Evolutionary conservation across 2,888 invertebrate species (phyloP).

Genomic region (Xylophagus ater): DNA sequence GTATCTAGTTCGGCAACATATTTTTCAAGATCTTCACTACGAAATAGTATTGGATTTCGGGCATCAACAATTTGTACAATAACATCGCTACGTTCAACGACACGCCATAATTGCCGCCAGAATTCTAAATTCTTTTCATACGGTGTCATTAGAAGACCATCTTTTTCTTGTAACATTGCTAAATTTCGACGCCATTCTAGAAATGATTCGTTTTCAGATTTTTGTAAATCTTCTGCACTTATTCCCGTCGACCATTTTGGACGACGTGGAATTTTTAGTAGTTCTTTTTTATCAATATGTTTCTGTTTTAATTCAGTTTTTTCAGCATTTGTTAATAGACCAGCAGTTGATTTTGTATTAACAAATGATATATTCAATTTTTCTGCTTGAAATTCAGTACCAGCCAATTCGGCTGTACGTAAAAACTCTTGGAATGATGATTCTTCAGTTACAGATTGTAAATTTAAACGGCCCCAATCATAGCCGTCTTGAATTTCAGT

Average conservation of each 20-base stretch:
- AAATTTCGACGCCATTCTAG: slow-evolving; percentile 82
- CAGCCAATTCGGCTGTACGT: slow-evolving; percentile 87
- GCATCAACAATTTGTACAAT: slow-evolving; percentile 93
- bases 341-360: slow-evolving; percentile 48
- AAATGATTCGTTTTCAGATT: slow-evolving; percentile 71
- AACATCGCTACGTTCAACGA: slow-evolving; percentile 91
- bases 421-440: slow-evolving; percentile 94
- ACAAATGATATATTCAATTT: slow-evolving; percentile 74
- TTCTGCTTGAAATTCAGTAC: slow-evolving; percentile 86
- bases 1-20: slow-evolving; percentile 69
- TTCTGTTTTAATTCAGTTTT: slow-evolving; percentile 41
- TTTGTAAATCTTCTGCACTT: slow-evolving; percentile 67
- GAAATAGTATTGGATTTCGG: slow-evolving; percentile 85
- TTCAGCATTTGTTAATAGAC: slow-evolving; percentile 51
- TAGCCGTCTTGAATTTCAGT: slow-evolving; percentile 82
- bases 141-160: slow-evolving; percentile 80
- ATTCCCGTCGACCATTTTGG: slow-evolving; percentile 71
- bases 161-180: slow-evolving; percentile 63
- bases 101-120: slow-evolving; percentile 98
- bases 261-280: slow-evolving; percentile 72
- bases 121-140: slow-evolving; percentile 97
- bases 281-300: slow-evolving; percentile 48
- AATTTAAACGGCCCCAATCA: slow-evolving; percentile 81
- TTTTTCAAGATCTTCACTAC: slow-evolving; percentile 81
- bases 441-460: slow-evolving; percentile 89